Percentiles rank a stretch among this genome's conserved stretches.
Evolutionary conservation across 2,113 vertebrate species (phyloP).

Genomic region (Lutjanus erythropterus): DNA sequence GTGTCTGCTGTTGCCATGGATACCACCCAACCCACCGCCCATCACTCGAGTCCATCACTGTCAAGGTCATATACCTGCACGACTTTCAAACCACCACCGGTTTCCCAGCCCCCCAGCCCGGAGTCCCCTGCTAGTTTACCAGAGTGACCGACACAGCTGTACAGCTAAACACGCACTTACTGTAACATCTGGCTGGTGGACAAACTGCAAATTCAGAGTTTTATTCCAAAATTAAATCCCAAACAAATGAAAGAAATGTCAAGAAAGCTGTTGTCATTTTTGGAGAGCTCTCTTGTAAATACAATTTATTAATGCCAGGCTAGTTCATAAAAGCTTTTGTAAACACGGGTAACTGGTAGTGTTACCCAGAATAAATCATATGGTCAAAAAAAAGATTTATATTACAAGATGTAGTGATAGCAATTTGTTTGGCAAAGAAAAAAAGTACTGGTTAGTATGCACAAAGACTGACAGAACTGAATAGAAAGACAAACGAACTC

Average conservation of each 20-base stretch:
- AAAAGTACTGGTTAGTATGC: background rate
- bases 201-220: constrained; percentile 4
- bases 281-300: background rate
- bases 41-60: constrained; percentile 29
- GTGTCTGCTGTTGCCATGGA: constrained; percentile 48
- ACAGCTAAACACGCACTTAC: constrained; percentile 12
- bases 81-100: constrained; percentile 29
- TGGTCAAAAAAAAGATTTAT: background rate
- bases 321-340: background rate
- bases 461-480: background rate
- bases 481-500: background rate
- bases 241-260: background rate
- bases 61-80: constrained; percentile 53
- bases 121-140: constrained; percentile 31
- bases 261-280: background rate
- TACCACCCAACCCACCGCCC: background rate
- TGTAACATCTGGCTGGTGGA: background rate
- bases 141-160: background rate
- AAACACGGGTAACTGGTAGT: background rate
- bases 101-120: background rate
- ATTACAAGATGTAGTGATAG: background rate
- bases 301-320: background rate
- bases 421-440: background rate
- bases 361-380: background rate
- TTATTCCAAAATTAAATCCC: background rate